Base-by-base conservation (phyloP, 2,113 vertebrate genomes). In the Dendropsophus ebraccatus region DNA sequence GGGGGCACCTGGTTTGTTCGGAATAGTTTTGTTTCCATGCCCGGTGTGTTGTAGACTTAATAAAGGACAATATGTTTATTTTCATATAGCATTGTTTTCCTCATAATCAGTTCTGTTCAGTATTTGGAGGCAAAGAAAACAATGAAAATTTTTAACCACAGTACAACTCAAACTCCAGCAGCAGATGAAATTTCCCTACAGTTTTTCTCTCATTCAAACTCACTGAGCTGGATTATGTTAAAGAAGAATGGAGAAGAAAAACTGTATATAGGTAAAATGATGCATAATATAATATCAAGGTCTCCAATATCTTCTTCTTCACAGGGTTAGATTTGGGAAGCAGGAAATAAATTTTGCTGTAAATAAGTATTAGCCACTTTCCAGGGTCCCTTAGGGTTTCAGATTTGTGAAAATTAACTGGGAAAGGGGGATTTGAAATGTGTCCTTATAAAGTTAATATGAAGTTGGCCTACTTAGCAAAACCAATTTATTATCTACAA, bases 81-180 rank as follows among this genome's bases (percentile, higher is more conserved):
- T 58, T 73, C 25, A 86, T n/a, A 80, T 69, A n/a, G 23, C 16
- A 60, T 70, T 86, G 47, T 78, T 84, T 37, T n/a, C 65, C 65
- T 21, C 5, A 49, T 54, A 78, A 78, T 85, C 28, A 69, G 8
- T 19, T n/a, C 23, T 19, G 49, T 78, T 49, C 30, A 17, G n/a
- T 85, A 35, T 45, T 77, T 84, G 21, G 35, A 62, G 25, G 10
- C 12, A 21, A 12, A 21, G 19, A 37, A 16, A 41, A 65, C 32
- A 76, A 35, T 49, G 19, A 1, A 45, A 35, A 47, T 49, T 21
- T 28, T n/a, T 60, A 21, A 21, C 83, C 13, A 69, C 19, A 54
- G 23, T 21, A 32, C 17, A 5, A 54, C 25, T 14, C 9, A 23
- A 58, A 85, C 21, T 69, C 30, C 2, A 25, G 17, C 5, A 41